Conservation (phyloP, 2,113 vertebrate species). For the Saccopteryx leptura region DNA sequence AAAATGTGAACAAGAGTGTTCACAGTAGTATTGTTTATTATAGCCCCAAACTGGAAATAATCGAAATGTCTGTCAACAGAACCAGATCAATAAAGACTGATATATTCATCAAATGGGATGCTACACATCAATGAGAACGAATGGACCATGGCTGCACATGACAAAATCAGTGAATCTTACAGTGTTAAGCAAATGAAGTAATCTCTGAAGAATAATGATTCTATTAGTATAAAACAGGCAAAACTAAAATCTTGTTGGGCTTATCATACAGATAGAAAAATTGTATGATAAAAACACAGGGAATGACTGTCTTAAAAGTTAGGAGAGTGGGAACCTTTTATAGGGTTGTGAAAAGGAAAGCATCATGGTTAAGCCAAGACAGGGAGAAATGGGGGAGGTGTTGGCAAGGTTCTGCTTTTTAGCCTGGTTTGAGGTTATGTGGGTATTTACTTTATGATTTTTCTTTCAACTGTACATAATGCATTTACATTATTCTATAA, state of each 20-base stretch:
- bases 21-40: neutral
- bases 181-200: neutral
- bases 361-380: neutral
- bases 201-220: neutral
- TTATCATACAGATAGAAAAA: conserved; percentile 1
- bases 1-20: neutral
- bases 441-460: neutral
- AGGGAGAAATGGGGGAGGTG: too few species aligned
- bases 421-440: neutral
- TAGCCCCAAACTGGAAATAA: neutral
- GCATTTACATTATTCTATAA: neutral
- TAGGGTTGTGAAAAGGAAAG: neutral
- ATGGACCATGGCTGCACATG: neutral
- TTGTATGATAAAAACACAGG: neutral
- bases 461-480: neutral
- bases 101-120: neutral
- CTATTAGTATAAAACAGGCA: neutral
- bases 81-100: neutral
- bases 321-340: neutral
- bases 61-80: neutral
- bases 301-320: neutral
- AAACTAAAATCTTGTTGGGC: neutral
- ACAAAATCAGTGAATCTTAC: neutral
- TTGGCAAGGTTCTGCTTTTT: neutral
- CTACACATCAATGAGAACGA: neutral